Base-by-base conservation (phyloP, 30 jellyfish, hydroid and myxozoan species). In the Cassiopea andromeda region DNA sequence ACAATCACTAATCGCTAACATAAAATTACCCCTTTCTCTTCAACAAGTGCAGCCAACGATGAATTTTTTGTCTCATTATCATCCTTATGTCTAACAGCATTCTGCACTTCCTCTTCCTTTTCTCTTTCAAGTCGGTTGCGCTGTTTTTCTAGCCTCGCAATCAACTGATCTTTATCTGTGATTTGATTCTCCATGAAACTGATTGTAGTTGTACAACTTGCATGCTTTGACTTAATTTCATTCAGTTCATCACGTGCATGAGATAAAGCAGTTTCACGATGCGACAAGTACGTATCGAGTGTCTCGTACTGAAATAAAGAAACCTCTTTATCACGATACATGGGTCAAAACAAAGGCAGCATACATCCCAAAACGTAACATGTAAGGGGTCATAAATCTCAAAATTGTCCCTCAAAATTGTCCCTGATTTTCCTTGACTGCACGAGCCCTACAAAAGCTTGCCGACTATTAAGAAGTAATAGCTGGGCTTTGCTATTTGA, bases 81-180 rank as follows among this genome's bases (percentile, higher is more conserved):
- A 17, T 69, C 85, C 57, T 86, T 89, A 68, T 18, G n/a, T 6
- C 13, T 70, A 16, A 27, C 70, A 0, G 89, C 85, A 77, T 9
- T 61, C 44, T 78, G 54, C 0, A 59, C 87, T 61, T 69, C 90
- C 60, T 93, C 97, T 49, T 88, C 94, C 77, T 88, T 88, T 78
- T 78, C 93, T 58, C 73, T 89, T 70, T 84, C 97, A 49, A 82
- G 54, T 13, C 98, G 90, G 78, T 87, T 81, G 68, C 93, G 88
- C 85, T 93, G 95, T 83, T 88, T 88, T 75, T 89, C 95, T 76
- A 93, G 88, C 83, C 97, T 94, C 86, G 91, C 86, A 48, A 93
- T 79, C 94, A 89, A 64, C 46, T 93, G 87, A 47, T 93, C 94
- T 59, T 93, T 86, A 48, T 93, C 98, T 7, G 89, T 73, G 69